Conservation (phyloP, 2,888 invertebrate genomes). For the Craniophora ligustri region DNA sequence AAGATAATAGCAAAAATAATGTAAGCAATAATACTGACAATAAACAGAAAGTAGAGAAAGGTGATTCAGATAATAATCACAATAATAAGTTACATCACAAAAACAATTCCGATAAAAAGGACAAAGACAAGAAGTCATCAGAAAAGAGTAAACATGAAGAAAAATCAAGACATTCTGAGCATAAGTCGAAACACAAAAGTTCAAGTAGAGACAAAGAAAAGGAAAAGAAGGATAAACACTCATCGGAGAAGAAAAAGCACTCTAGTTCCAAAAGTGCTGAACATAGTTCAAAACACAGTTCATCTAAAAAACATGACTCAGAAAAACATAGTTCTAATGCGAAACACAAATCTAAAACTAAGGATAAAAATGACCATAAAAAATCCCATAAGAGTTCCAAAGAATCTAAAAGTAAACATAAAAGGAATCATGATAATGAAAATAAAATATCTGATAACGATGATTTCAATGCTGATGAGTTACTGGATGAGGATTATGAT, state of each 20-base stretch:
- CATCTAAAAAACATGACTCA: constrained; percentile 59
- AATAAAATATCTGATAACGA: constrained; percentile 67
- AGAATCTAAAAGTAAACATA: constrained; percentile 64
- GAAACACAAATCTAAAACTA: constrained; percentile 59
- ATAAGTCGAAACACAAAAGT: constrained; percentile 73
- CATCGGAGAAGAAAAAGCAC: constrained; percentile 64
- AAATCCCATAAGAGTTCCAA: constrained; percentile 69
- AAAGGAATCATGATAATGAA: constrained; percentile 57
- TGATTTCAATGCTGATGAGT: constrained; percentile 54
- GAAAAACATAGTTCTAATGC: constrained; percentile 63
- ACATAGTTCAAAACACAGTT: constrained; percentile 59
- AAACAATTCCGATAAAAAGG: constrained; percentile 62
- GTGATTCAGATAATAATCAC: constrained; percentile 49
- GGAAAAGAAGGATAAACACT: constrained; percentile 66
- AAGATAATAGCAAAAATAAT: constrained; percentile 40
- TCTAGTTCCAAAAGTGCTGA: constrained; percentile 62
- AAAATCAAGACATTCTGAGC: constrained; percentile 63
- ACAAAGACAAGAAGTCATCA: constrained; percentile 59
- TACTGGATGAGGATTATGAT: constrained; percentile 67
- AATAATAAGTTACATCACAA: constrained; percentile 61
- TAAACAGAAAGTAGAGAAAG: constrained; percentile 43
- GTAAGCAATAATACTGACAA: constrained; percentile 55
- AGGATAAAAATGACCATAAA: constrained; percentile 59
- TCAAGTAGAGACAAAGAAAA: constrained; percentile 71
- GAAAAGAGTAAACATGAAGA: constrained; percentile 63